Base-by-base conservation (phyloP, 2,888 invertebrate genomes). In the Xestia rhomboidea region DNA sequence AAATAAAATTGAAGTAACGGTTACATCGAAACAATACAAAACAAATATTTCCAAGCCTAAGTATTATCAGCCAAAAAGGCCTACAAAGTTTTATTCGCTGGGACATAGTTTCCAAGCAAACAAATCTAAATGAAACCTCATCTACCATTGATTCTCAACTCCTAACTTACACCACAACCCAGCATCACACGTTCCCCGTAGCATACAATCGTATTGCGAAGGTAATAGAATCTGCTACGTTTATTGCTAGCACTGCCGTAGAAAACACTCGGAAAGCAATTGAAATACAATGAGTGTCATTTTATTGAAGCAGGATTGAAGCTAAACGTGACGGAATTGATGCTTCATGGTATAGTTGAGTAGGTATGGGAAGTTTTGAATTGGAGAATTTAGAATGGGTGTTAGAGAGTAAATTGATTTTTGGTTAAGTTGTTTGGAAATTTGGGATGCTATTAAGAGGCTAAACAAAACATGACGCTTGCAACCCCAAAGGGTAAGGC, bases 151-250 rank as follows among this genome's bases (percentile, higher is more conserved):
- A 41, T 1, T 27, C 27, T 41, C 21, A 49, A 69, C 60, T 60
- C 34, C 2, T 71, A 54, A 68, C 77, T 87, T 85, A 63, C 11
- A 71, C 86, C 79, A 81, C 21, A 70, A 13, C 6, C 30, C 30
- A 69, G 41, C 70, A 82, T 77, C 77, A 77, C 77, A 72, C 72
- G 73, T 77, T 69, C 62, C 64, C 73, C 64, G 71, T 77, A 77
- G 74, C 80, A 76, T 78, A 87, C 82, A 85, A 81, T 84, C 77
- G 81, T 80, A 86, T 81, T 86, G 82, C 81, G 63, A 81, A 87
- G 85, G 91, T 90, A 92, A 92, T 91, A 90, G 90, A 91, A 92
- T 90, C 87, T 82, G 86, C 89, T 86, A 87, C 86, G 86, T 88
- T 90, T 91, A 91, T 86, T 83, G 85, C 84, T 77, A 76, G 74